A percentile compares a stretch with the other conserved stretches of the same genome.
Evolutionary conservation across 1,140 invertebrate genomes (phyloP).

Genomic region (Glossosoma conforme): DNA sequence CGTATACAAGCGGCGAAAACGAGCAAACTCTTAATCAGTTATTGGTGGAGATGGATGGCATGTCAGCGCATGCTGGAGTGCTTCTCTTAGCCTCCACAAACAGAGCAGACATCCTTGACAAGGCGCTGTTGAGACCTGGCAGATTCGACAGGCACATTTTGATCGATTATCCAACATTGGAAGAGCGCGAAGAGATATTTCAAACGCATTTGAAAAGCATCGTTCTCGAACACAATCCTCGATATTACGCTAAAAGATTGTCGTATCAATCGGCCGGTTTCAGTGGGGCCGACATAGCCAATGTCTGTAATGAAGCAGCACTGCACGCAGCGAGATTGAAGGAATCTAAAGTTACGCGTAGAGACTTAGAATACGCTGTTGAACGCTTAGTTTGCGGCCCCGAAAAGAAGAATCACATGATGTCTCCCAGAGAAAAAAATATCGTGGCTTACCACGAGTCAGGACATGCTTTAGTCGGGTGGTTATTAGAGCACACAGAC

Average conservation of each 20-base stretch:
- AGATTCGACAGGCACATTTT: slow-evolving; percentile 98
- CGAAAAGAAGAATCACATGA: slow-evolving; percentile 99
- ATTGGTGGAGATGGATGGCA: slow-evolving; percentile 99
- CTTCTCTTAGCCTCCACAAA: slow-evolving; percentile 98
- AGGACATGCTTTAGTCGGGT: slow-evolving; percentile 97
- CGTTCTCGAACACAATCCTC: slow-evolving; percentile 87
- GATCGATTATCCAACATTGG: slow-evolving; percentile 97
- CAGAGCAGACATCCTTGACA: slow-evolving; percentile 94
- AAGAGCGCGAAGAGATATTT: slow-evolving; percentile 86
- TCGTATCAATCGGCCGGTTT: slow-evolving; percentile 95
- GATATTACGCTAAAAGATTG: slow-evolving; percentile 86
- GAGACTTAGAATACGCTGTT: slow-evolving; percentile 97
- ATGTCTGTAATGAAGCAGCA: slow-evolving; percentile 98
- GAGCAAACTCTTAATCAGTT: slow-evolving; percentile 99
- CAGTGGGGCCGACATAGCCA: slow-evolving; percentile 96
- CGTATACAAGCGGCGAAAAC: slow-evolving; percentile 84
- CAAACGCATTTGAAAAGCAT: slow-evolving; percentile 85
- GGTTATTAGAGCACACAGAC: slow-evolving; percentile 96
- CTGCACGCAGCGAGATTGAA: slow-evolving; percentile 93
- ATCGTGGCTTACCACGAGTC: slow-evolving; percentile 99
- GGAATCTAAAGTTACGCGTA: slow-evolving; percentile 71
- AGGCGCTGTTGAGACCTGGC: slow-evolving; percentile 91
- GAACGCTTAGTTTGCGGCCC: slow-evolving; percentile 95
- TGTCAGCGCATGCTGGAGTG: slow-evolving; percentile 94
- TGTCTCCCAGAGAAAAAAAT: slow-evolving; percentile 97